Evolutionary conservation across 1,140 invertebrate genomes (phyloP).

Genomic region (Leptinotarsa lineolata): DNA sequence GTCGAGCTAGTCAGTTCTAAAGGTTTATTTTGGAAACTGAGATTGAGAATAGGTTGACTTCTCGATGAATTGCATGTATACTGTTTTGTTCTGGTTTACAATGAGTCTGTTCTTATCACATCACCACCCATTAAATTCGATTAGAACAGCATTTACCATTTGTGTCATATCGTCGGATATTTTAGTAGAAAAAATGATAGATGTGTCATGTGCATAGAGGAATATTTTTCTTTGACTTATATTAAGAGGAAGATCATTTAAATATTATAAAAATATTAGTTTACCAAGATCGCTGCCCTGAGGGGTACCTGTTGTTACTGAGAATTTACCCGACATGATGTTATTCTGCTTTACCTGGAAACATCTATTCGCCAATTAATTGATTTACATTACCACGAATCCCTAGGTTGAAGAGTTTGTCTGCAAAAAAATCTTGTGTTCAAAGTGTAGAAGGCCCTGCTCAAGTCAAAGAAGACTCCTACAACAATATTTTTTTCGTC

Average conservation of each 20-base stretch:
- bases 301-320: not conserved
- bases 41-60: conserved; percentile 3
- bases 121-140: not conserved
- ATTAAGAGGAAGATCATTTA: not conserved
- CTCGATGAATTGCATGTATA: conserved; percentile 8
- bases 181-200: conserved; percentile 1
- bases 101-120: too few species aligned
- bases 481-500: too few species aligned
- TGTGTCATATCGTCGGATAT: too few species aligned
- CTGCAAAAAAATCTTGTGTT: not conserved
- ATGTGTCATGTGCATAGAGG: not conserved
- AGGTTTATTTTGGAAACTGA: conserved; percentile 20
- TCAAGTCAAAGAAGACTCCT: too few species aligned
- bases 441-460: not conserved
- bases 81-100: too few species aligned
- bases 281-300: not conserved
- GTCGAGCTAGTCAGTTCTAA: too few species aligned
- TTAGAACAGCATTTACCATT: too few species aligned
- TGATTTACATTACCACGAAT: too few species aligned
- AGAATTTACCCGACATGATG: not conserved
- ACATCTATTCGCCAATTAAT: too few species aligned
- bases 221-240: conserved; percentile 3
- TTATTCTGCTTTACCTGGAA: conserved; percentile 4
- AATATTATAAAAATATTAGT: not conserved
- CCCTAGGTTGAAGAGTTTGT: not conserved